Base-by-base conservation (phyloP, 1,140 invertebrate species). In the Scaptomyza pallida region DNA sequence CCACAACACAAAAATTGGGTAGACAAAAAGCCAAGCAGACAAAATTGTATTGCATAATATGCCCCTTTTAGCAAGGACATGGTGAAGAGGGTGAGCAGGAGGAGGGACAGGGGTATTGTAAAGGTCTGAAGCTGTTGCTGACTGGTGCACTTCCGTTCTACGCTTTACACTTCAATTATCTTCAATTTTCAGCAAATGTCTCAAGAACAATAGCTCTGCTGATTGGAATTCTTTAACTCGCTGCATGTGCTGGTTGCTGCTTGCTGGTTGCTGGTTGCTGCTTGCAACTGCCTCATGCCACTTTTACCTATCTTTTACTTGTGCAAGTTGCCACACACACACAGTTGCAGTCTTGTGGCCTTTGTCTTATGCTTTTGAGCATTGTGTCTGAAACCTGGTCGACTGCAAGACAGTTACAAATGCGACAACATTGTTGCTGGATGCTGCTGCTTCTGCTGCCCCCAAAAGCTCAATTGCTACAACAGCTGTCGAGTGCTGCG, bases 81-180 rank as follows among this genome's bases (percentile, higher is more conserved):
- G 26, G 9, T 5, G 2, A 5, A 8, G n/a, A 0, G 33, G 10
- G 33, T 35, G 30, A 2, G 9, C 6, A 8, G 30, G 6, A 12
- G 33, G 33, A n/a, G 26, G 17, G 45, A 2, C 8, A 37, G 37
- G 12, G 5, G 13, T 26, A n/a, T n/a, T n/a, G n/a, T n/a, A n/a
- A n/a, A n/a, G n/a, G 23, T 26, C 23, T 5, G 13, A 56, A 30
- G 63, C 59, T 55, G 52, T 23, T 79, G 80, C 80, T 85, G 80
- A 83, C 81, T 85, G 80, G 69, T 85, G 80, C 78, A 86, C 82
- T 86, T 86, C 82, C 82, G 82, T 71, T 72, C 69, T 55, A 78
- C 82, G 82, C 79, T 86, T 88, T 82, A 86, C 82, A 86, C 82
- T 86, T 86, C 82, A 86, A 86, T 86, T 86, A 86, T 86, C 82